Evolutionary conservation across 92 coral and sea anemone genomes (phyloP).

Genomic region (Chrysogorgia sp.): DNA sequence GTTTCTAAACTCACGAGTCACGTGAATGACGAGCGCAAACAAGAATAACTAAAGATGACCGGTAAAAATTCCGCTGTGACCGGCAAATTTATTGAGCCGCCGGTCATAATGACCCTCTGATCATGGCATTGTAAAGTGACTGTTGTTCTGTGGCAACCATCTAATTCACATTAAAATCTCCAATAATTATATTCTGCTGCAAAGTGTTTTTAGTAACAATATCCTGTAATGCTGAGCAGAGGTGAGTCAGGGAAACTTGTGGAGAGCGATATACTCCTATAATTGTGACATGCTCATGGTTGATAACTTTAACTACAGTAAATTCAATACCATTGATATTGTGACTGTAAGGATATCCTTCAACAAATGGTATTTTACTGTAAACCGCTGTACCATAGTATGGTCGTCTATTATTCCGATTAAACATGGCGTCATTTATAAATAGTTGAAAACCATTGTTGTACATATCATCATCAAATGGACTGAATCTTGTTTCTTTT

Average conservation of each 20-base stretch:
- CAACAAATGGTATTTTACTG: not conserved
- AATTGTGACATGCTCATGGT: not conserved
- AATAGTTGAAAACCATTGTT: no score
- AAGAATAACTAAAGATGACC: no score
- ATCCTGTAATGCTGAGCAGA: no score
- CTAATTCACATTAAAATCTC: not conserved
- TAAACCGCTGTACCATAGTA: not conserved
- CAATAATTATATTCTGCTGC: constrained; percentile 2
- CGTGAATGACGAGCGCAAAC: no score
- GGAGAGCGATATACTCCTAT: not conserved
- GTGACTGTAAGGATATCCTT: not conserved
- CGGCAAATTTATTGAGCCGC: no score
- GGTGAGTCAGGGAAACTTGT: no score
- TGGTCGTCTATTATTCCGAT: not conserved
- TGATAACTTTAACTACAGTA: not conserved
- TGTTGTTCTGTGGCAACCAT: not conserved
- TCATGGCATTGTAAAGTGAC: not conserved
- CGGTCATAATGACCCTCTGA: no score
- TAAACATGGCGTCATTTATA: not conserved
- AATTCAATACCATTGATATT: not conserved
- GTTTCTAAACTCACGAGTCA: no score
- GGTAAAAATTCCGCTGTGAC: no score
- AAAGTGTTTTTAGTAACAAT: not conserved
- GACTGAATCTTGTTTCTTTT: no score
- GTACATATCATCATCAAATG: no score